A percentile compares a stretch with the other conserved stretches of the same genome.
These are phyloP conservation scores for Callospermophilus lateralis DNA, from an alignment of 2,113 vertebrate genomes.

Conservation along the genomic window DNA sequence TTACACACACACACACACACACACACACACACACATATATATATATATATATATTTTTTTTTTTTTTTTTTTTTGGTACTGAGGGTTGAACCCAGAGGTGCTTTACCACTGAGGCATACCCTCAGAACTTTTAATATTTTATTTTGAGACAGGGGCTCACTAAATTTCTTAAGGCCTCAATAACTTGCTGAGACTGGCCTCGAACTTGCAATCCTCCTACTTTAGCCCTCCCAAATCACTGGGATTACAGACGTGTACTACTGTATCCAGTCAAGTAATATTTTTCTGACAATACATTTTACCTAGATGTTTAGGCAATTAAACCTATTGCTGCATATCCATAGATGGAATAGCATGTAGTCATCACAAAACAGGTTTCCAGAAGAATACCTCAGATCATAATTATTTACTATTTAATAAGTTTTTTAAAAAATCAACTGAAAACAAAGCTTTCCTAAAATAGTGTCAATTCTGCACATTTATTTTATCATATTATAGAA, in stretches of 20 bases:
- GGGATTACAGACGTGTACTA: too few species aligned
- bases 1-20: background rate
- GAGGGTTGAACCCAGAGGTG: too few species aligned
- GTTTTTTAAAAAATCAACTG: background rate
- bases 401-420: conserved; percentile 33
- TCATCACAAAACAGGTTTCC: conserved; percentile 27
- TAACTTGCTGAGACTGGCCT: too few species aligned
- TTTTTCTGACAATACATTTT: conserved; percentile 38
- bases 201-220: too few species aligned
- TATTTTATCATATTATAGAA: conserved; percentile 10
- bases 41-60: too few species aligned
- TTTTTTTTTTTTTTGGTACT: too few species aligned
- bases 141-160: too few species aligned
- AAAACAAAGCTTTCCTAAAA: conserved; percentile 10
- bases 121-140: too few species aligned
- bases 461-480: background rate
- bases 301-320: conserved; percentile 39
- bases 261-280: background rate
- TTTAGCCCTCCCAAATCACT: too few species aligned
- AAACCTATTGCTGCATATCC: conserved; percentile 11
- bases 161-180: too few species aligned
- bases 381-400: conserved; percentile 29
- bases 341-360: background rate
- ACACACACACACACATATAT: rapidly evolving
- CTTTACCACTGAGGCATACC: too few species aligned